Conservation (phyloP, 2,113 vertebrate species). For the Machaerirhynchus nigripectus region DNA sequence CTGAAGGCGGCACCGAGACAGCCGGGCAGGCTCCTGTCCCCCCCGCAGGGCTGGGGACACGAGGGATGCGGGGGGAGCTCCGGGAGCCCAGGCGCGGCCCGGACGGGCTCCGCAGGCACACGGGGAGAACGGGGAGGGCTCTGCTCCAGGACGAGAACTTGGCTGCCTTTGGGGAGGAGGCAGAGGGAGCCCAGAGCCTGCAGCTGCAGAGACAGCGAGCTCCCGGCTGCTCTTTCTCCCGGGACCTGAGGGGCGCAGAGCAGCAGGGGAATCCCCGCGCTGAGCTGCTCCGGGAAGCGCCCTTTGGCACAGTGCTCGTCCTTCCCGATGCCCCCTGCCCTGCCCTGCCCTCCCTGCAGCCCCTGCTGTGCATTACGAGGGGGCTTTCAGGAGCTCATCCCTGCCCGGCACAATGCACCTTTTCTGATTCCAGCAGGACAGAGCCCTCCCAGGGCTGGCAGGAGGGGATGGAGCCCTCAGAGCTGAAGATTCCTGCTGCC, state of each 20-base stretch:
- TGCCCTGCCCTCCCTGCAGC: background rate
- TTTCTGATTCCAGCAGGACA: background rate
- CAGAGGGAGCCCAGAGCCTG: background rate
- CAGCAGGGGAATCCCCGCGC: background rate
- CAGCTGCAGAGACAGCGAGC: background rate
- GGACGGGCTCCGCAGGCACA: background rate
- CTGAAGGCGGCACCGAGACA: rapidly evolving
- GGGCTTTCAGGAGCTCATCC: background rate
- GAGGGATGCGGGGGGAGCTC: background rate
- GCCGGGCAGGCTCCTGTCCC: background rate
- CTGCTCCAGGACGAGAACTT: rapidly evolving
- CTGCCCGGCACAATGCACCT: background rate
- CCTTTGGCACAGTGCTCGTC: background rate
- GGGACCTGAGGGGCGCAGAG: background rate
- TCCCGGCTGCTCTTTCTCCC: background rate
- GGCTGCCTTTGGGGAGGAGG: background rate
- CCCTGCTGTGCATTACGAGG: background rate
- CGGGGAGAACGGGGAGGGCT: background rate
- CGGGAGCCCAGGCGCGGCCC: background rate
- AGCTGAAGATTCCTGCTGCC: background rate
- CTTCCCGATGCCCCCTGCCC: background rate
- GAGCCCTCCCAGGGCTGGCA: background rate
- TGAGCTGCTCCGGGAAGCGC: background rate
- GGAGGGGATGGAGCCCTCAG: background rate
- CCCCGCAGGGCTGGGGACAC: background rate